Percentiles rank a stretch among this genome's conserved stretches.
These are phyloP conservation scores for Salmo trutta DNA, from an alignment of 2,797 vertebrate genomes.

Conservation along the genomic window DNA sequence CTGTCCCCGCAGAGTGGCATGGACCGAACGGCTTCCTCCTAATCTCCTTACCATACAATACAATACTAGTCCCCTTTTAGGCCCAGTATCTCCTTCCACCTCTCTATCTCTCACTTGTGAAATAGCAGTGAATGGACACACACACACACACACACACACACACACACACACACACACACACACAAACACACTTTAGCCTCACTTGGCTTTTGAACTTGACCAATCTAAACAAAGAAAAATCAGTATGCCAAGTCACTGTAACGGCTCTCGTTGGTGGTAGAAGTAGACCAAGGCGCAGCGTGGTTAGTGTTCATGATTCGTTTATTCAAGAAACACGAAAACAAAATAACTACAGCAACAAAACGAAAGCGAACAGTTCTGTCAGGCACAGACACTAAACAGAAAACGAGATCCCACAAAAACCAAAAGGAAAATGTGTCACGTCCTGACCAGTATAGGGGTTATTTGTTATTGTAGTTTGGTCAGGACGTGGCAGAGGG, in stretches of 20 bases:
- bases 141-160: constrained; percentile 24
- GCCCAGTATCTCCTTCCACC: not conserved
- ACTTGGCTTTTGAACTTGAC: constrained; percentile 36
- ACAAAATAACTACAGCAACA: no score
- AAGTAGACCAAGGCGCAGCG: no score
- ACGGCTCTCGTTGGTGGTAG: no score
- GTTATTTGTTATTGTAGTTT: no score
- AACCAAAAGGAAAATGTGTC: no score
- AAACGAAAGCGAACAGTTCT: no score
- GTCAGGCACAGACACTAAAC: no score
- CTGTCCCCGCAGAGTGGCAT: constrained; percentile 22
- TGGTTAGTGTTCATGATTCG: no score
- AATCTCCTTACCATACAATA: constrained; percentile 24
- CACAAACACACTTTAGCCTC: constrained; percentile 22
- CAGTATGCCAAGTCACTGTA: constrained; percentile 44
- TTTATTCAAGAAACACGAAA: no score
- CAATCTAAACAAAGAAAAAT: constrained; percentile 44
- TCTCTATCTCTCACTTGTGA: not conserved
- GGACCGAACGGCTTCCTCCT: constrained; percentile 40
- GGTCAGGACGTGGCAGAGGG: no score
- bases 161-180: constrained; percentile 25
- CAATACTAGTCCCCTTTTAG: constrained; percentile 32
- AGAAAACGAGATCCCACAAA: no score
- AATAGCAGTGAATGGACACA: constrained; percentile 8
- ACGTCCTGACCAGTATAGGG: no score